Evolutionary conservation across 1,140 invertebrate genomes (phyloP).

Genomic region (Pseudomyrmex dendroicus): DNA sequence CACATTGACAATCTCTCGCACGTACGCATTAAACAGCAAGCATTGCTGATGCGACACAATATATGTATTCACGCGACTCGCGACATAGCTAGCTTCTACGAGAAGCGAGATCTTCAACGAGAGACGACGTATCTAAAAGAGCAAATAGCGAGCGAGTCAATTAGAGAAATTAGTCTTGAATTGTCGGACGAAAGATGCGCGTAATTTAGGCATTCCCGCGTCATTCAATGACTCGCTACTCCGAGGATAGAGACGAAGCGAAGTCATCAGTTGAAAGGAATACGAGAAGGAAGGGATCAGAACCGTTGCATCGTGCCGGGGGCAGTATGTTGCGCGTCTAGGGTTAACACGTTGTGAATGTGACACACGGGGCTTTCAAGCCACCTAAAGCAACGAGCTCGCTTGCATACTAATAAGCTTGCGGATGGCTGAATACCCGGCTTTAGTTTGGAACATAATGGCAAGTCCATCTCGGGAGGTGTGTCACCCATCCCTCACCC

Average conservation of each 20-base stretch:
- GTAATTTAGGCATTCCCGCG: slow-evolving; percentile 61
- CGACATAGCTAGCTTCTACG: slow-evolving; percentile 14
- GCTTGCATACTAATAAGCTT: slow-evolving; percentile 83
- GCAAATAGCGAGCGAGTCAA: slow-evolving; percentile 63
- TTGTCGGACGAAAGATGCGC: slow-evolving; percentile 68
- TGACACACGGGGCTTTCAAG: slow-evolving; percentile 81
- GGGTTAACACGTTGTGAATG: slow-evolving; percentile 80
- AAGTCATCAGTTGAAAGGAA: slow-evolving; percentile 38
- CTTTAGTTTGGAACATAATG: slow-evolving; percentile 83
- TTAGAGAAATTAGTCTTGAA: slow-evolving; percentile 72
- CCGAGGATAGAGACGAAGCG: slow-evolving; percentile 38
- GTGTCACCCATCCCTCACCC: slow-evolving; percentile 32
- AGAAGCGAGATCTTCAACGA: slow-evolving; percentile 10
- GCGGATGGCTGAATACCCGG: slow-evolving; percentile 79
- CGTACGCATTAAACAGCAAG: not conserved
- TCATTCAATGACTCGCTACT: slow-evolving; percentile 56
- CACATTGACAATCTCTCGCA: not conserved
- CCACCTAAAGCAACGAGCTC: slow-evolving; percentile 82
- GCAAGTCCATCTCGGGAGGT: slow-evolving; percentile 80
- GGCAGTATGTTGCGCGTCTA: slow-evolving; percentile 77
- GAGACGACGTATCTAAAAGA: slow-evolving; percentile 44
- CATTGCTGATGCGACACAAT: slow-evolving; percentile 36
- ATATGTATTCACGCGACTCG: slow-evolving; percentile 38
- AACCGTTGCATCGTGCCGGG: slow-evolving; percentile 65
- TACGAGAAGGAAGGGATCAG: slow-evolving; percentile 15